phyloP scores from a whole-genome alignment of 2,888 invertebrate species.

The Chymomyza amoena region DNA sequence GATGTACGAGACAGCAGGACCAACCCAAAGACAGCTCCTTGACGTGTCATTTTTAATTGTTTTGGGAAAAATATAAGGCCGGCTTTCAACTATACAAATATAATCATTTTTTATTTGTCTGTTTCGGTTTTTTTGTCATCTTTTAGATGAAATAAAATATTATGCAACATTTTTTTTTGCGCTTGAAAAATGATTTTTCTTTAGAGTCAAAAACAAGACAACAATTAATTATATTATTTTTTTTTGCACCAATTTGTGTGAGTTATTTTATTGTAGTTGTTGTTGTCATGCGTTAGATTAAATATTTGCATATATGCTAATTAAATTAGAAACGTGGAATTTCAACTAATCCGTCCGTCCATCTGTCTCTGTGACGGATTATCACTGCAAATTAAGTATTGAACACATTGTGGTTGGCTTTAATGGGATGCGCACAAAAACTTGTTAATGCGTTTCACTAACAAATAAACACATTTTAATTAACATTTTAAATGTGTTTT shows the following conservation, averaged over 20 bases:
- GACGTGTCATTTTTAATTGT: conserved; percentile 60
- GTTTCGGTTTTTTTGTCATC: background rate
- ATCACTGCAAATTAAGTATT: conserved; percentile 29
- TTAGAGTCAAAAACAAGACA: conserved; percentile 7
- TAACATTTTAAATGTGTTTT: conserved; percentile 74
- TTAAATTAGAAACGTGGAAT: background rate
- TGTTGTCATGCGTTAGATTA: background rate
- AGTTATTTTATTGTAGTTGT: background rate
- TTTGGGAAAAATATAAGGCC: conserved; percentile 57
- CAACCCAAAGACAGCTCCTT: conserved; percentile 2
- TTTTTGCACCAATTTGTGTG: conserved; percentile 7
- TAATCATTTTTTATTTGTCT: conserved; percentile 53
- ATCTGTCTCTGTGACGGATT: background rate
- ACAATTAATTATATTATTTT: conserved; percentile 20
- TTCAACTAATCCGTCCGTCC: background rate
- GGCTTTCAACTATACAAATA: conserved; percentile 47
- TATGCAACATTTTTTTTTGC: conserved; percentile 13
- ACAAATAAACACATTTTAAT: conserved; percentile 74
- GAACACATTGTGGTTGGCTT: conserved; percentile 20
- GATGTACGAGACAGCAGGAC: conserved; percentile 51
- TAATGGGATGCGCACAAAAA: conserved; percentile 15
- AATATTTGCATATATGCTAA: background rate
- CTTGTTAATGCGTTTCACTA: conserved; percentile 45
- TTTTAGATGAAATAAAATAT: conserved; percentile 5
- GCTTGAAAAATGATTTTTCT: conserved; percentile 52